These are phyloP conservation scores for Laupala kohalensis DNA, from an alignment of 1,140 invertebrate genomes.

Conservation along the genomic window DNA sequence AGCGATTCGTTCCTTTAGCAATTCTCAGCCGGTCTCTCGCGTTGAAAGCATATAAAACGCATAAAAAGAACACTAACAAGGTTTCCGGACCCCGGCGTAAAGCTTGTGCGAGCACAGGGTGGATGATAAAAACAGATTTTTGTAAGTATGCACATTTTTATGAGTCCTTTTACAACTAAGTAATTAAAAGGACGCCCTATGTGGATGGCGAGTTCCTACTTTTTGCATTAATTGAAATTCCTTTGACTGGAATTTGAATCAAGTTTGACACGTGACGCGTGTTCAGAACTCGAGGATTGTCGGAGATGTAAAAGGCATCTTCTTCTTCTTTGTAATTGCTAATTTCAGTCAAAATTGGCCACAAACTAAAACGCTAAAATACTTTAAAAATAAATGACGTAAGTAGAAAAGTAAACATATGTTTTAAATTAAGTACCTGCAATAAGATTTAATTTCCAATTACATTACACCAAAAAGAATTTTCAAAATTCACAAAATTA, in stretches of 20 bases:
- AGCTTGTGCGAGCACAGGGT: neutral
- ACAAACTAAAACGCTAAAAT: too few relatives aligned
- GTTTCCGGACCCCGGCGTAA: neutral
- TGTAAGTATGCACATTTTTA: neutral
- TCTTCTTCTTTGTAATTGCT: too few relatives aligned
- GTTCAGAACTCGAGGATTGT: neutral
- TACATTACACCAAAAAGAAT: too few relatives aligned
- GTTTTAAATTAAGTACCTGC: too few relatives aligned
- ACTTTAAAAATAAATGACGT: too few relatives aligned
- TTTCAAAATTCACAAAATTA: too few relatives aligned
- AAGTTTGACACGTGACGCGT: neutral
- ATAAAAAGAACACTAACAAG: neutral
- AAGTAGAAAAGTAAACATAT: too few relatives aligned
- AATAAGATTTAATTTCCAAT: too few relatives aligned
- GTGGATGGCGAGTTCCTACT: neutral
- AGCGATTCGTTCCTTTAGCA: neutral
- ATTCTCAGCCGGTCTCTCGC: neutral
- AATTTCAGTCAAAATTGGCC: too few relatives aligned
- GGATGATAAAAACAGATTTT: neutral
- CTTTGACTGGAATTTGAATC: neutral
- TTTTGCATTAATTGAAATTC: neutral
- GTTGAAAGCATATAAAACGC: neutral
- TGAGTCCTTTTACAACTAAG: neutral
- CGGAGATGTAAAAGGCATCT: neutral
- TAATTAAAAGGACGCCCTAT: neutral